A percentile compares a stretch with the other conserved stretches of the same genome.
Conservation (phyloP, 2,797 vertebrate species). For the Lepidocolaptes lacrymiger region DNA sequence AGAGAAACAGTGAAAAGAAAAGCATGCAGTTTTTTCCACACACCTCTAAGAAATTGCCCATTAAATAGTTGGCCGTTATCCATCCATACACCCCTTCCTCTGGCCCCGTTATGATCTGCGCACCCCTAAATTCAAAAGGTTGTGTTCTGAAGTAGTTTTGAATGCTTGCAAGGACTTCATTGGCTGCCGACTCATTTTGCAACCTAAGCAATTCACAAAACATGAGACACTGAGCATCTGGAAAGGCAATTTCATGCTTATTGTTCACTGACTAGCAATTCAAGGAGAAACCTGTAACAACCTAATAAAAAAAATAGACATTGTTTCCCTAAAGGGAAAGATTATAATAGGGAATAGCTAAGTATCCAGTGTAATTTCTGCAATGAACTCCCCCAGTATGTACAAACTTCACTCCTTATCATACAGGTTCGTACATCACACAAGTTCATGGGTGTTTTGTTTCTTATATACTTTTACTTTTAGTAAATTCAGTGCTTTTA, state of each 20-base stretch:
- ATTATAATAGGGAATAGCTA: neutral
- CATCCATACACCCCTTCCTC: conserved; percentile 96
- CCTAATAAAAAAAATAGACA: neutral
- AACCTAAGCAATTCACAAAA: conserved; percentile 81
- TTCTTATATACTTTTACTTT: neutral
- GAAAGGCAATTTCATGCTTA: conserved; percentile 26
- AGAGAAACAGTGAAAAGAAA: conserved; percentile 56
- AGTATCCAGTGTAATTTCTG: neutral
- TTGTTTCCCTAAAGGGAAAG: neutral
- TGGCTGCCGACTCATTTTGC: conserved; percentile 81
- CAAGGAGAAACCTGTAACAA: neutral
- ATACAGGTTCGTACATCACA: neutral
- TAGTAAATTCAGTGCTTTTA: neutral
- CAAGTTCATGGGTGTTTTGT: neutral
- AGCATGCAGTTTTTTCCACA: conserved; percentile 77
- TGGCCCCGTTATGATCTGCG: conserved; percentile 90
- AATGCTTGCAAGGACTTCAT: conserved; percentile 82
- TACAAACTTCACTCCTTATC: neutral
- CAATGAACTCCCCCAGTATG: neutral
- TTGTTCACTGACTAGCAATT: neutral
- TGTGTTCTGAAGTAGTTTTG: conserved; percentile 84
- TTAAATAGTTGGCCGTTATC: conserved; percentile 98
- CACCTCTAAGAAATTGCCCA: conserved; percentile 93
- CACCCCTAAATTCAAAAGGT: conserved; percentile 90
- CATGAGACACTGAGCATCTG: conserved; percentile 68